These are phyloP conservation scores for Sinhomidia bicolor DNA, from an alignment of 2,888 invertebrate genomes.

Conservation along the genomic window DNA sequence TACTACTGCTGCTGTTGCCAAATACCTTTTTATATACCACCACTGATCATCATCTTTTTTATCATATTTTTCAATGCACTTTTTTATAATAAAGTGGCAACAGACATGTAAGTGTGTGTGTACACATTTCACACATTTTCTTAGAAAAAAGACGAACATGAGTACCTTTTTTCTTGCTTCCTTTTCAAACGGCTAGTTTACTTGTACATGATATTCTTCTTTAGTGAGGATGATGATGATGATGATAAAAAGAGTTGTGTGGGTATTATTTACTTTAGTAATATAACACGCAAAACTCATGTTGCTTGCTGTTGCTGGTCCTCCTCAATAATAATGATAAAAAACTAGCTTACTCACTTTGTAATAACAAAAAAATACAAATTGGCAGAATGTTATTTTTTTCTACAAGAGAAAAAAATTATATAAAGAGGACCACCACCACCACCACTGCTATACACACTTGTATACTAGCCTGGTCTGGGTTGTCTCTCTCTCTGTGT, in stretches of 20 bases:
- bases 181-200: slow-evolving; percentile 44
- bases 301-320: slow-evolving; percentile 20
- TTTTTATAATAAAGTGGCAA: slow-evolving; percentile 1
- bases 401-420: slow-evolving; percentile 50
- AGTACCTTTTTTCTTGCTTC: slow-evolving; percentile 39
- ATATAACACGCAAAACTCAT: slow-evolving; percentile 67
- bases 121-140: slow-evolving; percentile 34
- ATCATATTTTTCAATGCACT: slow-evolving; percentile 36
- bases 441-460: no score
- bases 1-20: no score
- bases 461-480: slow-evolving; percentile 4
- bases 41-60: slow-evolving; percentile 23
- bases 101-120: neutral
- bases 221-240: neutral
- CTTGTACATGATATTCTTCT: slow-evolving; percentile 27
- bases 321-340: neutral
- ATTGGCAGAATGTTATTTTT: slow-evolving; percentile 67
- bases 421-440: no score
- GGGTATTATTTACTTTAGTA: slow-evolving; percentile 34
- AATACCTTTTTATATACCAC: neutral
- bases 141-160: slow-evolving; percentile 3
- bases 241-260: slow-evolving; percentile 14
- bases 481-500: neutral
- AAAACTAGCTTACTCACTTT: slow-evolving; percentile 45
- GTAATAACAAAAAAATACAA: slow-evolving; percentile 57